A percentile compares a stretch with the other conserved stretches of the same genome.
These are phyloP conservation scores for Donacobius atricapilla DNA, from an alignment of 2,113 vertebrate species.

Conservation along the genomic window DNA sequence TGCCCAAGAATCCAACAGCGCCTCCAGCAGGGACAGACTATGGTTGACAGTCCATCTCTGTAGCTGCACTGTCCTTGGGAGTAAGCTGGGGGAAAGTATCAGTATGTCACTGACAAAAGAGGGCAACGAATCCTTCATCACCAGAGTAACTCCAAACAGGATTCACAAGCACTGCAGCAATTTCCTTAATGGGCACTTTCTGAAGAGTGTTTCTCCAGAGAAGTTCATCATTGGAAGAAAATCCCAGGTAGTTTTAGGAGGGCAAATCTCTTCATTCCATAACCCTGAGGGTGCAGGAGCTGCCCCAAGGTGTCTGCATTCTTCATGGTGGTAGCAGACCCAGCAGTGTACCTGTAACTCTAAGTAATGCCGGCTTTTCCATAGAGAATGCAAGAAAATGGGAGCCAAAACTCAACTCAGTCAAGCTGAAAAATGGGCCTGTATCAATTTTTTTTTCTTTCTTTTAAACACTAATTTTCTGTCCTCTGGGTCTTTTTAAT, in stretches of 20 bases:
- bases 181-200: not conserved
- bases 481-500: not conserved
- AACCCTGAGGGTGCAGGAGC: not conserved
- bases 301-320: not conserved
- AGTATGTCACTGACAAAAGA: not conserved
- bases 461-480: constrained; percentile 5
- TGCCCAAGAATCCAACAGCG: not conserved
- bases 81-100: not conserved
- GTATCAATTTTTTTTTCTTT: not conserved
- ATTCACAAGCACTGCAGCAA: not conserved
- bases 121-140: not conserved
- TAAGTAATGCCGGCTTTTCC: not conserved
- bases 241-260: not conserved
- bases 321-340: not conserved
- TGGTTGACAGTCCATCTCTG: not conserved
- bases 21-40: not conserved
- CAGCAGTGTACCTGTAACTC: not conserved
- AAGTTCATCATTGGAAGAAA: not conserved
- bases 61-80: not conserved
- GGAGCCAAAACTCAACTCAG: not conserved
- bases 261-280: not conserved
- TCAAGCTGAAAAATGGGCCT: not conserved
- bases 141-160: not conserved
- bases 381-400: not conserved
- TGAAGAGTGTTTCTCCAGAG: not conserved